Evolutionary conservation across 1,140 invertebrate genomes (phyloP), one percentile per base, ranked within the genome.

Genomic region (Drosophila busckii): DNA sequence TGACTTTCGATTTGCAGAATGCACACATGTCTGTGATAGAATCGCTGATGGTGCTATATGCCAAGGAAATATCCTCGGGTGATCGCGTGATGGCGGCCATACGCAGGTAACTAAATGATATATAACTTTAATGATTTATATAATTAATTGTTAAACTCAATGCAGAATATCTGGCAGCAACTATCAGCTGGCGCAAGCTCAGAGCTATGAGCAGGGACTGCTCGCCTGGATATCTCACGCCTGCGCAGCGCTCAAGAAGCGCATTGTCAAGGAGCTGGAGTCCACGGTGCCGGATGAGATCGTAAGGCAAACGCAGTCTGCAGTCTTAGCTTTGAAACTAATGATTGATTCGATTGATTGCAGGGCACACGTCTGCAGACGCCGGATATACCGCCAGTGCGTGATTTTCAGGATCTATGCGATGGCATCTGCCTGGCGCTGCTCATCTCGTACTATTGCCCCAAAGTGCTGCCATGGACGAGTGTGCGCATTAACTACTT

Each of bases 21-120:
- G 96, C 96, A 66, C 98, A 99, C 89, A 93, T 99, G 92, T 92
- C 95, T 87, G 94, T 99, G 88, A 97, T 98, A 89, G 97, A 99
- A 90, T 95, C 95, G 65, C 90, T 99, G 86, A 99, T 99, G 97
- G 91, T 92, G 70, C 91, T 99, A 58, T 98, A 98, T 89, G 93
- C 96, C 61, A 94, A 95, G 82, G 96, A 98, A 89, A 94, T 98
- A 50, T 93, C 97, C 54, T 96, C 95, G 10, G 90, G 94, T 23
- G 97, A 98, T 68, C 91, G 95, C 40, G 93, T 98, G 17, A 90
- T 94, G 15, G 92, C 95, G 46, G 95, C 97, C 37, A 93, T 97
- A 41, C 91, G 92, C 70, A 89, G 94, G 53, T 95, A 93, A 87
- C 90, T 23, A 2, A 4, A 9, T 5, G 3, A 9, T 22, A 2